phyloP scores from a whole-genome alignment of 2,797 vertebrate species.

The Acrossocheilus fasciatus region DNA sequence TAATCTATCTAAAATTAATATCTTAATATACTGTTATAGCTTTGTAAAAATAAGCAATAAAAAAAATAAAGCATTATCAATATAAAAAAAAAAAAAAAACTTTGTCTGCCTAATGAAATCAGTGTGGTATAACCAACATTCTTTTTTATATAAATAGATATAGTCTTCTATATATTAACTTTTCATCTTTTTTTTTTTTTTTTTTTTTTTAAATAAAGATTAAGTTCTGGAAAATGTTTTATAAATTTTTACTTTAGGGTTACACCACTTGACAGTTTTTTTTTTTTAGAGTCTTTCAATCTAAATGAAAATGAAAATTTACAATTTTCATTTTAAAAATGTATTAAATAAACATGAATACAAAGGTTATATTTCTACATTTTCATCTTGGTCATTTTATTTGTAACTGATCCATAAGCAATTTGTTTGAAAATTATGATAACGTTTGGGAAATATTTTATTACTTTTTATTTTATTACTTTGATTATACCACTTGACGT shows the following conservation, averaged over 20 bases:
- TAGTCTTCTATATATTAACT: neutral
- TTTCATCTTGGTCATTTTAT: neutral
- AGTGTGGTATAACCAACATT: neutral
- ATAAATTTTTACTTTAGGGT: neutral
- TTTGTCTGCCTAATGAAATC: neutral
- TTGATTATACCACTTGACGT: neutral
- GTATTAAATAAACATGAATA: neutral
- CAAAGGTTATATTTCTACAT: neutral
- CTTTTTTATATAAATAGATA: neutral
- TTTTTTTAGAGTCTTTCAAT: neutral
- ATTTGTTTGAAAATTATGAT: neutral
- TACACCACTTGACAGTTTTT: neutral
- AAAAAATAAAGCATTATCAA: neutral
- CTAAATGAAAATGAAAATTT: neutral
- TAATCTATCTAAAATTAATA: neutral
- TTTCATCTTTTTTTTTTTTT: neutral
- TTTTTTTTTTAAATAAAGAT: neutral
- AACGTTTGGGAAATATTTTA: neutral
- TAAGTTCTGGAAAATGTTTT: neutral
- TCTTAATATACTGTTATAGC: neutral
- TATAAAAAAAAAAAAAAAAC: neutral
- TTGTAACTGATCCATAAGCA: neutral
- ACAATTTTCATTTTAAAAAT: neutral
- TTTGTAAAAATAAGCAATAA: neutral
- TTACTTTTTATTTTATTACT: neutral